A percentile compares a stretch with the other conserved stretches of the same genome.
These are phyloP conservation scores for Pardalotus punctatus DNA, from an alignment of 2,113 vertebrate species.

Conservation along the genomic window DNA sequence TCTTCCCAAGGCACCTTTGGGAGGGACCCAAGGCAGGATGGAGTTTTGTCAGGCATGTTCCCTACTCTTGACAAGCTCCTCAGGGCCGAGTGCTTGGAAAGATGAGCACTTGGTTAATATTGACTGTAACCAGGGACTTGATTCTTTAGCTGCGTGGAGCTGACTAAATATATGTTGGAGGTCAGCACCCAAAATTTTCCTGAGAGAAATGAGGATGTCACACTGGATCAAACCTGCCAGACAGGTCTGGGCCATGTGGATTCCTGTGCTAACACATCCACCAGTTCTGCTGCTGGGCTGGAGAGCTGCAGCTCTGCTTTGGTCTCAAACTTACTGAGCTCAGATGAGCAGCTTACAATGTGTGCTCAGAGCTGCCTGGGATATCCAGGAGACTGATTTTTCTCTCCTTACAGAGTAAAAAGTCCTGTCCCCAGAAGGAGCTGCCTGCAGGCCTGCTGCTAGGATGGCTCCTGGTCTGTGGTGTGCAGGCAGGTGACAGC, in stretches of 20 bases:
- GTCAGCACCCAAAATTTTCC: not conserved
- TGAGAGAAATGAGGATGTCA: not conserved
- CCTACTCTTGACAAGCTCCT: not conserved
- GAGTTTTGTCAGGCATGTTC: not conserved
- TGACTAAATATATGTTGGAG: not conserved
- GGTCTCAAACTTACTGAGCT: not conserved
- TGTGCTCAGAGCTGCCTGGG: not conserved
- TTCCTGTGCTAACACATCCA: not conserved
- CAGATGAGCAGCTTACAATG: fast-evolving
- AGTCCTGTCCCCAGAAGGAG: not conserved
- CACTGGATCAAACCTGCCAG: not conserved
- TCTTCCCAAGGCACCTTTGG: not conserved
- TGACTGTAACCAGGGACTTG: not conserved
- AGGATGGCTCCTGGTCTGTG: not conserved
- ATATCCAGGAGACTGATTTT: not conserved
- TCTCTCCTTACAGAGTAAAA: not conserved
- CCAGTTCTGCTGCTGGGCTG: fast-evolving
- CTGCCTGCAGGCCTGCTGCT: not conserved
- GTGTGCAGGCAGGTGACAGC: not conserved
- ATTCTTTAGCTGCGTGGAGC: not conserved
- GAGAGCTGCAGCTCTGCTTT: not conserved
- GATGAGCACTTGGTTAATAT: not conserved
- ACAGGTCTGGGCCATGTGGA: not conserved
- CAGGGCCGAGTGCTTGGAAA: not conserved
- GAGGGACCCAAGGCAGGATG: not conserved